phyloP scores from a whole-genome alignment of 2,888 invertebrate genomes.

The Lithophane semibrunnea region DNA sequence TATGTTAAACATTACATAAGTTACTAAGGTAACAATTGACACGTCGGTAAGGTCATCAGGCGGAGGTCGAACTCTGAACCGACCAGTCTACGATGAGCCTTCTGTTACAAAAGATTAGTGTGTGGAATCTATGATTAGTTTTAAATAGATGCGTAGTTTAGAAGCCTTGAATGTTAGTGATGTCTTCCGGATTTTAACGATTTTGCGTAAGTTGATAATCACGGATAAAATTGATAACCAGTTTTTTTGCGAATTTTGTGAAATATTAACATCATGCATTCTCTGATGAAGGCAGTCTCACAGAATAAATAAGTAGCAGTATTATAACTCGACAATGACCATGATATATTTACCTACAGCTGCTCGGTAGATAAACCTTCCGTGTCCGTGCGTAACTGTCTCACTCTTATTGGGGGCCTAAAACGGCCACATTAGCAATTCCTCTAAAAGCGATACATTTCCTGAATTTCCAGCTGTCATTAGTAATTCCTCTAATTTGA shows the following conservation, averaged over 20 bases:
- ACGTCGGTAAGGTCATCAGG: conserved; percentile 55
- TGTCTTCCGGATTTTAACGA: conserved; percentile 30
- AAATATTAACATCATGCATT: too few species aligned
- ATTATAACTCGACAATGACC: too few species aligned
- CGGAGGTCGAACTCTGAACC: conserved; percentile 50
- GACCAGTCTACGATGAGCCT: conserved; percentile 27
- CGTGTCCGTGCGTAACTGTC: too few species aligned
- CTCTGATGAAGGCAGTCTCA: too few species aligned
- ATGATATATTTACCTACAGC: too few species aligned
- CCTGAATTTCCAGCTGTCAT: too few species aligned
- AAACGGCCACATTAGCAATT: too few species aligned
- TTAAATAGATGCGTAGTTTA: conserved; percentile 29
- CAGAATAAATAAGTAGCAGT: too few species aligned
- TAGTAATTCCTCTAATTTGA: too few species aligned
- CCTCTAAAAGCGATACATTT: too few species aligned
- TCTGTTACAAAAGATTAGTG: conserved; percentile 24
- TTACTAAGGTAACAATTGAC: conserved; percentile 66
- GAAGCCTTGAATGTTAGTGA: conserved; percentile 29
- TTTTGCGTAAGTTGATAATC: conserved; percentile 5
- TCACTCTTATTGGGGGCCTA: too few species aligned
- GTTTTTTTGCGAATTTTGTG: not conserved
- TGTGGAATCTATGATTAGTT: conserved; percentile 30
- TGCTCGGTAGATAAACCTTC: too few species aligned
- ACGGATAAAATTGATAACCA: conserved; percentile 2
- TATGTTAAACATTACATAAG: conserved; percentile 77